Evolutionary conservation across 92 coral and sea anemone genomes (phyloP), one percentile per base, ranked within the genome.

Genomic region (Desmophyllum pertusum): DNA sequence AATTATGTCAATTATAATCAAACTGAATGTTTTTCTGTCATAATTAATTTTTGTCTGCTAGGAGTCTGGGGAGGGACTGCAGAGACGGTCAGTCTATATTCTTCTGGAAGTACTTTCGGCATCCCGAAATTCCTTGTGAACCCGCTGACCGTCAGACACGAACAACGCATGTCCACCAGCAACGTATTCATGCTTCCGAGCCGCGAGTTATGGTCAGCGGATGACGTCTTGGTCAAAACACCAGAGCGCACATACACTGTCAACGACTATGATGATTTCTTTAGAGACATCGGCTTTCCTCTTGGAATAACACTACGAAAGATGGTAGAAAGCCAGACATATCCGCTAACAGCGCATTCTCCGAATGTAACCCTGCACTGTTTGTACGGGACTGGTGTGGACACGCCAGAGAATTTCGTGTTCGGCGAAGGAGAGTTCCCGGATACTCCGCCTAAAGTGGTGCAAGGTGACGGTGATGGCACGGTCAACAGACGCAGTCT

Each of bases 51-150:
- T 57, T 79, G 25, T 71, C 61, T 46, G 23, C 13, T 76, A 94
- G 98, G 98, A 29, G 92, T 94, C 62, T 94, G 95, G 98, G 95
- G 95, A 55, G 98, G 98, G 27, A 76, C 95, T 14, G 92, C 90
- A 35, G 74, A 84, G 41, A 86, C 81, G 7, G 73, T 94, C 76
- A 85, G 90, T 57, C 89, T 94, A 8, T 94, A 64, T 48, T 81
- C 98, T 15, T 94, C 98, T 13, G 98, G 98, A 37, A 84, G 91
- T 55, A 85, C 95, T 1, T 81, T 94, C 35, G 95, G 95, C 0
- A 73, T 91, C 84, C 95, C 93, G 4, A 74, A 85, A 31, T 67
- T 85, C 42, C 31, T 94, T 37, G 95, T 84, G 37, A 84, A 89
- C 53, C 98, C 93, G 84, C 87, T 94, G 89, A 89, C 87, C 55